phyloP scores from a whole-genome alignment of 2,888 invertebrate species.

The Phania funesta region DNA sequence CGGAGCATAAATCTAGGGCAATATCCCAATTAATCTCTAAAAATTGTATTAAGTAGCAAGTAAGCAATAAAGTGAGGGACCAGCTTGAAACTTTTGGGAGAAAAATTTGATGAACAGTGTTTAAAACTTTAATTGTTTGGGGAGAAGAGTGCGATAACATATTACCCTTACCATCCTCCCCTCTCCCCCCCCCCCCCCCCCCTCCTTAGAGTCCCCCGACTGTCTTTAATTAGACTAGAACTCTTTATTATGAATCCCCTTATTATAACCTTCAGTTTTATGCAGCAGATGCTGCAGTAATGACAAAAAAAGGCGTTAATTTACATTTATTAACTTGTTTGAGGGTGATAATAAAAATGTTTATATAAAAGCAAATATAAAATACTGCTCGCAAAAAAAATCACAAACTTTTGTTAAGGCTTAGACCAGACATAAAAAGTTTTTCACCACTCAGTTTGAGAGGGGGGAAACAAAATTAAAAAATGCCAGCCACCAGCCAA shows the following conservation, averaged over 20 bases:
- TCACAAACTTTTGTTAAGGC: constrained; percentile 55
- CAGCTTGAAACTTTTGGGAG: no score
- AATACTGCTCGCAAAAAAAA: background rate
- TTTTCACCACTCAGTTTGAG: constrained; percentile 3
- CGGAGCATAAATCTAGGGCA: no score
- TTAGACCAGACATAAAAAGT: constrained; percentile 51
- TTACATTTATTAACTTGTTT: constrained; percentile 77
- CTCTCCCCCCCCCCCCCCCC: no score
- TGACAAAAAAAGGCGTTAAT: constrained; percentile 70
- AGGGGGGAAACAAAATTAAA: background rate
- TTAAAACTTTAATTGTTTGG: no score
- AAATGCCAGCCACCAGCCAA: constrained; percentile 12
- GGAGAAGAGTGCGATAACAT: no score
- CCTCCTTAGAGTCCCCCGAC: no score
- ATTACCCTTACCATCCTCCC: no score
- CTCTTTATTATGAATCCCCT: background rate
- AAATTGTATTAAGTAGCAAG: no score
- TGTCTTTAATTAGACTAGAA: background rate
- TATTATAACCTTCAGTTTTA: constrained; percentile 20
- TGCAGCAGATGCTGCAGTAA: constrained; percentile 58
- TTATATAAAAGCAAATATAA: constrained; percentile 48
- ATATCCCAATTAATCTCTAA: no score
- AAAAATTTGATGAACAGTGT: no score
- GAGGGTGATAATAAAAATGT: constrained; percentile 64
- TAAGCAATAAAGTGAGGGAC: no score